phyloP scores from a whole-genome alignment of 2,888 invertebrate genomes.

The Charanyca ferruginea region DNA sequence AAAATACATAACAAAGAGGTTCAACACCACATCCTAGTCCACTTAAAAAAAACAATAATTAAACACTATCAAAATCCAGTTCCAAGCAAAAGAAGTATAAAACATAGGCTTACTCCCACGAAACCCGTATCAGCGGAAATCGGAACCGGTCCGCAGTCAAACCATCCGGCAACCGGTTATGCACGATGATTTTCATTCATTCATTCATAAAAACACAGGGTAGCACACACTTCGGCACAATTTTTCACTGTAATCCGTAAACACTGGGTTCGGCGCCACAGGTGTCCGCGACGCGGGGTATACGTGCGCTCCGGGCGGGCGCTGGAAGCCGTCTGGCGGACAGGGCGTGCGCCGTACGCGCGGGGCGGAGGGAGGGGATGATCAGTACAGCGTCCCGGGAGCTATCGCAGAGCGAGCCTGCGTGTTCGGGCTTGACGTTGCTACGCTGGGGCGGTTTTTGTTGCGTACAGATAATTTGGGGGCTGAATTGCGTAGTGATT shows the following conservation, averaged over 20 bases:
- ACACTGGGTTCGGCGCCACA: conserved; percentile 78
- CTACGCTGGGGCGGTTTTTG: conserved; percentile 61
- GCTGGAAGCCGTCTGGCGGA: conserved; percentile 79
- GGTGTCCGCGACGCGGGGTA: conserved; percentile 69
- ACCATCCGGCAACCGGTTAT: conserved; percentile 76
- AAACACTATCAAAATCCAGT: conserved; percentile 65
- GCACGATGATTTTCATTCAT: conserved; percentile 63
- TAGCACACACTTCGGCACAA: conserved; percentile 72
- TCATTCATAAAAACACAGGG: conserved; percentile 77
- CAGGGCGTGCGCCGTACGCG: conserved; percentile 64
- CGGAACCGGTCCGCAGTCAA: conserved; percentile 76
- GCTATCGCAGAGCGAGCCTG: conserved; percentile 75
- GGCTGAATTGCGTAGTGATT: conserved; percentile 57
- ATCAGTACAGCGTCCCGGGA: conserved; percentile 84
- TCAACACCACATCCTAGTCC: conserved; percentile 42
- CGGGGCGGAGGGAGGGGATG: conserved; percentile 72
- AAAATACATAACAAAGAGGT: conserved; percentile 17
- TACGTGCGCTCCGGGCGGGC: conserved; percentile 72
- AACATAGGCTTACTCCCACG: conserved; percentile 76
- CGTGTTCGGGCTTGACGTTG: conserved; percentile 71
- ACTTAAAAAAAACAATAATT: conserved; percentile 61
- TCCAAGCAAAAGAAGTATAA: conserved; percentile 66
- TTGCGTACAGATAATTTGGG: conserved; percentile 58
- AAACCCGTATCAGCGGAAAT: conserved; percentile 79
- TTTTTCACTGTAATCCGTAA: conserved; percentile 80